Conservation (phyloP, 2,888 invertebrate species). For the Unio pictorum region DNA sequence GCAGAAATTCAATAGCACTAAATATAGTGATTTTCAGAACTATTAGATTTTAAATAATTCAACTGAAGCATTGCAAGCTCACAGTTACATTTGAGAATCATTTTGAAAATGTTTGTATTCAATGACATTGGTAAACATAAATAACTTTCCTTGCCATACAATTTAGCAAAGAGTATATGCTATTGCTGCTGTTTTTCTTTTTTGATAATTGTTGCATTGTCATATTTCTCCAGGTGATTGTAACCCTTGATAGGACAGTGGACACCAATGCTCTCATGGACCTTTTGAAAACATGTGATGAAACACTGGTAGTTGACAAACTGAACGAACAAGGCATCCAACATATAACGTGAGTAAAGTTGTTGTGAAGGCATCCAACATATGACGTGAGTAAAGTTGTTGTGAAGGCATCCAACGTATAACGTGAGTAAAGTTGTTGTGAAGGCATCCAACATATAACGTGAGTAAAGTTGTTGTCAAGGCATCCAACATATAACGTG, state of each 20-base stretch:
- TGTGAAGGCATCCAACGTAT: not conserved
- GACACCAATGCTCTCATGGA: slow-evolving; percentile 80
- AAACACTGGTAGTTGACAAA: slow-evolving; percentile 78
- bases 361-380: too few relatives aligned
- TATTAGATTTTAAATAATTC: too few relatives aligned
- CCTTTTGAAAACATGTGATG: slow-evolving; percentile 82
- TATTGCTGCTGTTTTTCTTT: not conserved
- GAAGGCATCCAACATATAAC: too few relatives aligned
- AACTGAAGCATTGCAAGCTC: too few relatives aligned
- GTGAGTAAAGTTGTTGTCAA: slow-evolving; percentile 72
- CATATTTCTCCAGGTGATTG: slow-evolving; percentile 50
- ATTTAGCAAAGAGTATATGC: not conserved
- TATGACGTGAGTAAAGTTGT: slow-evolving; percentile 72
- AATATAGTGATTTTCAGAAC: too few relatives aligned
- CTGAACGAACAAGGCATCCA: slow-evolving; percentile 79
- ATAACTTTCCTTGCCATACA: not conserved
- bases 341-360: slow-evolving; percentile 78
- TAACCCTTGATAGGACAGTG: slow-evolving; percentile 79
- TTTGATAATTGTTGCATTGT: not conserved
- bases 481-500: slow-evolving; percentile 71
- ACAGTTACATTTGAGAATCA: too few relatives aligned
- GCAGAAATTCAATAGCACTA: too few relatives aligned
- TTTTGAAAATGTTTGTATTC: too few relatives aligned
- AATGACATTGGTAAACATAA: not conserved
- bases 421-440: slow-evolving; percentile 72